phyloP scores from a whole-genome alignment of 2,888 invertebrate species.

The Leptinotarsa juncta region DNA sequence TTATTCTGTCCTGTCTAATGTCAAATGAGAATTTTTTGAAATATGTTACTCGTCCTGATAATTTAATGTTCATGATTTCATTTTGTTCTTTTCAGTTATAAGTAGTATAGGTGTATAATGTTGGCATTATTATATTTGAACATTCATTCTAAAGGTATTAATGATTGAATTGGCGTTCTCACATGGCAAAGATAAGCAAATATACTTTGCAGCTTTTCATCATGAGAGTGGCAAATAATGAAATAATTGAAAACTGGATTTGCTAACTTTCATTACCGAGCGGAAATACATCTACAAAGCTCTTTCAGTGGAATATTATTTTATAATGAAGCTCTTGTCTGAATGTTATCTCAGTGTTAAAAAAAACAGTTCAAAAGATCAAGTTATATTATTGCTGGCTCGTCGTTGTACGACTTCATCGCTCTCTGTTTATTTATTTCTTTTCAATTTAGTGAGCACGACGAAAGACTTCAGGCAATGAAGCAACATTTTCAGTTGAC shows the following conservation, averaged over 20 bases:
- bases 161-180: not conserved
- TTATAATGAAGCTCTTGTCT: constrained; percentile 30
- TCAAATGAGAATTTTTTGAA: too few species aligned
- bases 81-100: too few species aligned
- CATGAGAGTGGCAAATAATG: not conserved
- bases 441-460: not conserved
- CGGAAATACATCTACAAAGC: constrained; percentile 32
- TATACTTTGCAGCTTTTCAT: not conserved
- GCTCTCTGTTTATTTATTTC: constrained; percentile 10
- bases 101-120: too few species aligned
- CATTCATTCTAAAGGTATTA: not conserved
- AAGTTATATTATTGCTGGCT: not conserved
- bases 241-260: constrained; percentile 6
- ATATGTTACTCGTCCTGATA: too few species aligned
- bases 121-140: too few species aligned
- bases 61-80: too few species aligned
- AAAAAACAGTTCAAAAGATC: not conserved
- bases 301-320: constrained; percentile 29
- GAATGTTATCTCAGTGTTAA: constrained; percentile 11
- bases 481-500: not conserved
- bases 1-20: too few species aligned
- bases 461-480: not conserved
- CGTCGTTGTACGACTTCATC: not conserved
- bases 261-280: constrained; percentile 26
- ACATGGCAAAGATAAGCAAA: not conserved